A percentile compares a stretch with the other conserved stretches of the same genome.
Conservation (phyloP, 2,113 vertebrate species). For the Aphelocoma coerulescens region DNA sequence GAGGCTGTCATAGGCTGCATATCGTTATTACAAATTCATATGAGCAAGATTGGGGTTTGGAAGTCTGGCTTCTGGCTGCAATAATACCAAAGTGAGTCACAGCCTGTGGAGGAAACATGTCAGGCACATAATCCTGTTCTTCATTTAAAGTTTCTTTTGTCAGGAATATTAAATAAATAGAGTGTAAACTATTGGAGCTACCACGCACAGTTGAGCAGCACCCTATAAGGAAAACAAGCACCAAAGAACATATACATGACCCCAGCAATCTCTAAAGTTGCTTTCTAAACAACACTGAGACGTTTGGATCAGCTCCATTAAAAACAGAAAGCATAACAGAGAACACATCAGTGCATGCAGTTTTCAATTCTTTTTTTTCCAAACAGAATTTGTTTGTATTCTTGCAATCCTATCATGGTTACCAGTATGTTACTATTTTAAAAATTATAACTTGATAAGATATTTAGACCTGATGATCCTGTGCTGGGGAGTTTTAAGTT, state of each 20-base stretch:
- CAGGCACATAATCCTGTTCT: slow-evolving; percentile 8
- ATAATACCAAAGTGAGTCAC: neutral
- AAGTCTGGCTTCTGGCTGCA: slow-evolving; percentile 13
- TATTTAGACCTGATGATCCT: neutral
- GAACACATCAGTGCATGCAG: neutral
- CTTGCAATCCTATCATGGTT: neutral
- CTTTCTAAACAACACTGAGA: neutral
- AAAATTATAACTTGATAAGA: neutral
- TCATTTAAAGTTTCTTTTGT: slow-evolving; percentile 45
- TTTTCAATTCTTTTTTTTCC: neutral
- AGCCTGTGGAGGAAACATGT: neutral
- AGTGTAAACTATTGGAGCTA: slow-evolving; percentile 10
- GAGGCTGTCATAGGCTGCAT: neutral
- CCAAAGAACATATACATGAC: neutral
- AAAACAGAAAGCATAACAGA: neutral
- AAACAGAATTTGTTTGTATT: neutral
- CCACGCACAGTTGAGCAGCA: neutral
- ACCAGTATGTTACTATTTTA: neutral
- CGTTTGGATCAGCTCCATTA: neutral
- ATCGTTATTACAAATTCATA: neutral
- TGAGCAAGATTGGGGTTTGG: neutral
- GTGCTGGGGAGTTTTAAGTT: neutral
- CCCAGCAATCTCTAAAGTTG: neutral
- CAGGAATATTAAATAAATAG: slow-evolving; percentile 58
- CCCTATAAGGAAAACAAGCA: slow-evolving; percentile 27